Percentiles rank a stretch among this genome's conserved stretches.
Conservation (phyloP, 2,888 invertebrate species). For the Drosophila longiperda region DNA sequence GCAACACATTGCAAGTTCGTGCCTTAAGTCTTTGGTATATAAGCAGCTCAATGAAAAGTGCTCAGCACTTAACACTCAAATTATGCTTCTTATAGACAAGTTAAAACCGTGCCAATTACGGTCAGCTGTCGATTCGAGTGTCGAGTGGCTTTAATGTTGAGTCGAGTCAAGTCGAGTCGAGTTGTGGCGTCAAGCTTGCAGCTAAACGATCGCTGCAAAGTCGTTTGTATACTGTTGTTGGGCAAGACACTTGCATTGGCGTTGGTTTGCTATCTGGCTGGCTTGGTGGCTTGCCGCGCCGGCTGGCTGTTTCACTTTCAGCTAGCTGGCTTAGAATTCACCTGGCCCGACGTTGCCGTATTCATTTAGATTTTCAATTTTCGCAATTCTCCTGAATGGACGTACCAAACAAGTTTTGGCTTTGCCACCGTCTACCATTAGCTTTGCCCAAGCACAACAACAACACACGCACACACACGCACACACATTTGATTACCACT, state of each 20-base stretch:
- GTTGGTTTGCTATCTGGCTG: constrained; percentile 24
- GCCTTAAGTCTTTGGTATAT: constrained; percentile 76
- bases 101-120: constrained; percentile 48
- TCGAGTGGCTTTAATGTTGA: not conserved
- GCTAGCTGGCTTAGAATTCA: constrained; percentile 75
- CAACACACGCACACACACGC: constrained; percentile 10
- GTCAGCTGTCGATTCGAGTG: constrained; percentile 37
- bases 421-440: constrained; percentile 19
- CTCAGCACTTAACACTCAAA: constrained; percentile 42
- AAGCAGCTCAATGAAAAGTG: constrained; percentile 35
- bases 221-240: constrained; percentile 51
- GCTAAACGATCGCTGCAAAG: constrained; percentile 33
- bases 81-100: constrained; percentile 12
- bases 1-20: constrained; percentile 74
- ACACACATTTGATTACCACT: constrained; percentile 56
- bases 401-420: constrained; percentile 61
- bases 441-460: constrained; percentile 31
- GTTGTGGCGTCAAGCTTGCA: constrained; percentile 11
- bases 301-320: constrained; percentile 72
- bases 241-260: constrained; percentile 64
- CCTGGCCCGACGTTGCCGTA: constrained; percentile 31
- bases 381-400: constrained; percentile 69
- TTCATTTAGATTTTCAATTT: constrained; percentile 66
- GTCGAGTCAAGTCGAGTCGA: not conserved
- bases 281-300: constrained; percentile 1